Base-by-base conservation (phyloP, 1,140 invertebrate species). In the Sipha flava region DNA sequence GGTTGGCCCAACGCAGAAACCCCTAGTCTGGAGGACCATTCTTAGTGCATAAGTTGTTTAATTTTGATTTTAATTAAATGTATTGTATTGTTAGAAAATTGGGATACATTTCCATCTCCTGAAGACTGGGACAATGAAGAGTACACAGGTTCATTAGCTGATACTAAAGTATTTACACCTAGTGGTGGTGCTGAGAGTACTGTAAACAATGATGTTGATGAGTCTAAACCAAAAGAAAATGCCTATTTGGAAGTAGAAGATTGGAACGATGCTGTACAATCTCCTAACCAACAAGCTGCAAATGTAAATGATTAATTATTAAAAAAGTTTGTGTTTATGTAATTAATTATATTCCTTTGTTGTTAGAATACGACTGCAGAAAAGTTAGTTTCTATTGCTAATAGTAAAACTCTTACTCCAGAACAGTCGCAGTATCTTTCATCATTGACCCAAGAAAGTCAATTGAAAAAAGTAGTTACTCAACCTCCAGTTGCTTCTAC, bases 121-220 rank as follows among this genome's bases (percentile, higher is more conserved):
- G 93, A 95, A 86, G 94, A 97, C 83, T 97, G 95, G 95, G 95
- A 95, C 85, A 95, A 95, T 84, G 95, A 97, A 86, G 94, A 96
- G 84, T 97, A 96, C 87, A 95, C 94, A 14, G 95, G 95, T 79
- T 95, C 93, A 81, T 87, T 97, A 77, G 92, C 94, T 77, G 95
- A 97, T 84, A 95, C 93, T n/a, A 97, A 97, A 88, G 95, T 98
- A 68, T 95, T 95, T 83, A 95, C 93, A 45, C 91, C 93, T 34
- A 93, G 92, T 83, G 87, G 88, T 80, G 81, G 84, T 18, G 21
- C 73, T 59, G 73, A 77, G 7, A 81, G 84, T 29, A 86, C 86
- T 37, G 83, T 26, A 23, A 54, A 85, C 34, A 31, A 81, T n/a
- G 85, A 85, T 62, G 72, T 84, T 34, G 72, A 81, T 16, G 45